A percentile compares a stretch with the other conserved stretches of the same genome.
These are phyloP conservation scores for Grallaria varia DNA, from an alignment of 2,113 vertebrate species.

Conservation along the genomic window DNA sequence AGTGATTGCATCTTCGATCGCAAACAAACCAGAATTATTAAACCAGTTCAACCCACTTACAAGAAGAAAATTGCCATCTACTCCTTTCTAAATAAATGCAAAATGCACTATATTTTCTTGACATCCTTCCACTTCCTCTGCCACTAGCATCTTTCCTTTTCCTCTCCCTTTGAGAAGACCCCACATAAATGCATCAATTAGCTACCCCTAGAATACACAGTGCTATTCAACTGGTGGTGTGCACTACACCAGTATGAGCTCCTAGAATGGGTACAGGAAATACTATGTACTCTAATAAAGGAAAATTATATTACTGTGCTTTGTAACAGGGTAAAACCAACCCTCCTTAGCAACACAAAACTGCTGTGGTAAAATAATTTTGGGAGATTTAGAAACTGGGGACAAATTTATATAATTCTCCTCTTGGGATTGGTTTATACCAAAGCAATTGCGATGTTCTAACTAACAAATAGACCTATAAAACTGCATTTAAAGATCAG, in stretches of 20 bases:
- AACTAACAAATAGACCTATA: neutral
- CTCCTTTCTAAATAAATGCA: neutral
- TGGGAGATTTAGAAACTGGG: neutral
- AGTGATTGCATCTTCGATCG: neutral
- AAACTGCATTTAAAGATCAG: neutral
- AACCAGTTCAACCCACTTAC: neutral
- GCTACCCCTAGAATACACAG: neutral
- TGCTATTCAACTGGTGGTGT: accelerated
- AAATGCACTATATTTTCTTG: neutral
- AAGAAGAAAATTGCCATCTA: neutral
- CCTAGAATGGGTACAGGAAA: neutral
- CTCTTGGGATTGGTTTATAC: neutral
- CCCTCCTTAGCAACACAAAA: neutral
- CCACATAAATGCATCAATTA: neutral
- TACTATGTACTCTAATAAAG: neutral
- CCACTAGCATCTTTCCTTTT: neutral
- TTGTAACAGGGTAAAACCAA: neutral
- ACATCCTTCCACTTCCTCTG: neutral
- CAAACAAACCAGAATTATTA: neutral
- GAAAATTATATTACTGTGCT: neutral
- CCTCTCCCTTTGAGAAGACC: neutral
- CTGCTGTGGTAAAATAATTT: neutral
- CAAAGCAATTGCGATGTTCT: neutral
- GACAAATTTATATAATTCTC: neutral
- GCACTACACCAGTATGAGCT: neutral